Evolutionary conservation across 53 echinoderm and acorn worm genomes (phyloP).

Genomic region (Pentamera pediparva): DNA sequence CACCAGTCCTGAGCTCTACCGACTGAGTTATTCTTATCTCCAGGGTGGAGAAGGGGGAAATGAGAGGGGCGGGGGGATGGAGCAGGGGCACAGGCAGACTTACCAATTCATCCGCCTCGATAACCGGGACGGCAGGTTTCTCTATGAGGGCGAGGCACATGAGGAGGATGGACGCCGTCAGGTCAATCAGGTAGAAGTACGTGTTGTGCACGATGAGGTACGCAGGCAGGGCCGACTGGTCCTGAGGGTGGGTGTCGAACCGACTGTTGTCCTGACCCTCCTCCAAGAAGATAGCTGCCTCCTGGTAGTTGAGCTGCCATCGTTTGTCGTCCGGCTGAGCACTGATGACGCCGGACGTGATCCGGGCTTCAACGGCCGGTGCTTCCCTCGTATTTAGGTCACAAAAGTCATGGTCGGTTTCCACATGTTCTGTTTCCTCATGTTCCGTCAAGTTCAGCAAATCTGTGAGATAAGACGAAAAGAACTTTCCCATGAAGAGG

Average conservation of each 20-base stretch:
- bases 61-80: no score
- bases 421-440: neutral
- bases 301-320: constrained; percentile 65
- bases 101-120: constrained; percentile 60
- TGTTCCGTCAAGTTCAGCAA: neutral
- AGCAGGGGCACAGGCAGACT: constrained; percentile 36
- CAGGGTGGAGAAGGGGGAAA: no score
- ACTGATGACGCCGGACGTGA: neutral
- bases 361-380: neutral
- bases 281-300: constrained; percentile 51
- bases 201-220: constrained; percentile 86
- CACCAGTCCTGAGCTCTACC: no score
- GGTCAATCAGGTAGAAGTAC: constrained; percentile 80
- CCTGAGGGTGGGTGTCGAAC: constrained; percentile 75
- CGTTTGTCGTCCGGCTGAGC: constrained; percentile 12
- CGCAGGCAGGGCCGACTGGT: constrained; percentile 73
- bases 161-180: constrained; percentile 65
- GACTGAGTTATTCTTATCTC: no score
- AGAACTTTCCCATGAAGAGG: no score
- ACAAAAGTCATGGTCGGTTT: neutral
- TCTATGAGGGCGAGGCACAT: constrained; percentile 72
- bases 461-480: neutral
- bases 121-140: constrained; percentile 62
- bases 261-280: constrained; percentile 86
- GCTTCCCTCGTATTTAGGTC: no score